Evolutionary conservation across 1,140 invertebrate genomes (phyloP).

Genomic region (Camponotus floridanus): DNA sequence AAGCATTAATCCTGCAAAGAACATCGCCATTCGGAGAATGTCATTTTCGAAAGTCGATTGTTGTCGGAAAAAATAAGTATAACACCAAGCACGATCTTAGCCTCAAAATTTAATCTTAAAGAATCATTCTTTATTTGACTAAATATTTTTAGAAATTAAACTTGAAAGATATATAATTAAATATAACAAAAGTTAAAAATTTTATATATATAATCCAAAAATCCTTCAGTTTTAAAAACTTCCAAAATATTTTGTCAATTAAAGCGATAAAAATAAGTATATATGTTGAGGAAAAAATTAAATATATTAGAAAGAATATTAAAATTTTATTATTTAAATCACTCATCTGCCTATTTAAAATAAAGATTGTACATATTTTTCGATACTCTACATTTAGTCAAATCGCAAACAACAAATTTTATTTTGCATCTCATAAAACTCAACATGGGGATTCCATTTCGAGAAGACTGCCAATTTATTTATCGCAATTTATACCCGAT

Average conservation of each 20-base stretch:
- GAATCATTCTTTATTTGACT: background rate
- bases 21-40: background rate
- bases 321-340: background rate
- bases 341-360: background rate
- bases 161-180: background rate
- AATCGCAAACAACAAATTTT: constrained; percentile 5
- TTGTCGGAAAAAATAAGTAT: background rate
- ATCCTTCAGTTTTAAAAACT: background rate
- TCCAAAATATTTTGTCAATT: background rate
- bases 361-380: background rate
- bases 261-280: background rate
- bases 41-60: background rate
- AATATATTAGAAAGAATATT: background rate
- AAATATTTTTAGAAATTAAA: background rate
- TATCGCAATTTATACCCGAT: constrained; percentile 48
- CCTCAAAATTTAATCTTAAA: background rate
- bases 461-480: constrained; percentile 39
- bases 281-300: background rate
- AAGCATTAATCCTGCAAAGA: constrained; percentile 27
- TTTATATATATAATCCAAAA: too few species aligned
- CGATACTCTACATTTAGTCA: background rate
- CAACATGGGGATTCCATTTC: background rate
- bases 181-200: background rate
- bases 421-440: background rate
- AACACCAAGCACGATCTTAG: background rate